Percentiles rank a stretch among this genome's conserved stretches.
Evolutionary conservation across 2,113 vertebrate genomes (phyloP).

Genomic region (Cyanoderma ruficeps): DNA sequence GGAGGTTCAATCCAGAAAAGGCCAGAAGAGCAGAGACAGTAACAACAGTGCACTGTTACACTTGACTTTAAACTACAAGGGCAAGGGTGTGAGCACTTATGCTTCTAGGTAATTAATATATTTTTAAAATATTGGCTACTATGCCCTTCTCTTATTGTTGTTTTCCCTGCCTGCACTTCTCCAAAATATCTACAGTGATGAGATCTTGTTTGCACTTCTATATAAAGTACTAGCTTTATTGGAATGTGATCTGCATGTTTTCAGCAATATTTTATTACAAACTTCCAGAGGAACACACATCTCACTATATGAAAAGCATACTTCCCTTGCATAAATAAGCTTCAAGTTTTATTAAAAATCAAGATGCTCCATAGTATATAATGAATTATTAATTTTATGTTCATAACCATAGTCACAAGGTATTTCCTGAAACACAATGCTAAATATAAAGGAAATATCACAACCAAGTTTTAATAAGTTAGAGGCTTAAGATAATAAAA

Average conservation of each 20-base stretch:
- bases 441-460: constrained; percentile 39
- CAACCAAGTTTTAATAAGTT: neutral
- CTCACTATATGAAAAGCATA: constrained; percentile 5
- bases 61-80: neutral
- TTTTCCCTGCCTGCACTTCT: neutral
- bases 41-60: neutral
- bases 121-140: neutral
- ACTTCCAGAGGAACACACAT: neutral
- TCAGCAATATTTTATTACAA: constrained; percentile 13
- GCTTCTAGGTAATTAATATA: neutral
- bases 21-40: neutral
- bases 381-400: constrained; percentile 55
- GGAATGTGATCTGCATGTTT: neutral
- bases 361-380: neutral
- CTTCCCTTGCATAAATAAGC: constrained; percentile 22
- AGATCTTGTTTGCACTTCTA: neutral
- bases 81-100: neutral
- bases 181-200: neutral
- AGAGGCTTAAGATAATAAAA: constrained; percentile 1
- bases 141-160: neutral
- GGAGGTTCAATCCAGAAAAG: neutral
- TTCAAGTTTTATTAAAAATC: constrained; percentile 51
- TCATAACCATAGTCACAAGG: neutral
- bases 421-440: constrained; percentile 16
- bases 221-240: neutral